These are phyloP conservation scores for Opisthograptis luteolata DNA, from an alignment of 2,888 invertebrate genomes.

Conservation along the genomic window DNA sequence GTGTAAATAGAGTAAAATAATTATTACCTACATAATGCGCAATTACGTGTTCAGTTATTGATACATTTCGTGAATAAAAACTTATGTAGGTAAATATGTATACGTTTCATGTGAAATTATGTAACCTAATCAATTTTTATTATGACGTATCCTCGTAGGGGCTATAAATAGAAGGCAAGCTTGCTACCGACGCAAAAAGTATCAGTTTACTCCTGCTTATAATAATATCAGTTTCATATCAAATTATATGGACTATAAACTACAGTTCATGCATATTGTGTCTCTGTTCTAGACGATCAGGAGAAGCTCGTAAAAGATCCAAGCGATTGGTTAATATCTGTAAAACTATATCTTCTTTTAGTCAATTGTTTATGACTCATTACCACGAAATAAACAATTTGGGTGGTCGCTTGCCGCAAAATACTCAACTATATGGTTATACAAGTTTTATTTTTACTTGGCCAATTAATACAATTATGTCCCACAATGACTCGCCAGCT, in stretches of 20 bases:
- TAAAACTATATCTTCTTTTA: slow-evolving; percentile 14
- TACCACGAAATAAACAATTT: background rate
- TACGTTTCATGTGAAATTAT: no score
- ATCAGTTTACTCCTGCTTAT: slow-evolving; percentile 60
- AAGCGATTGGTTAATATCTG: slow-evolving; percentile 16
- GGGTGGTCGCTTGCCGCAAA: slow-evolving; percentile 8
- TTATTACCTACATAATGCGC: no score
- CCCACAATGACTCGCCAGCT: slow-evolving; percentile 52
- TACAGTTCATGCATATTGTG: slow-evolving; percentile 19
- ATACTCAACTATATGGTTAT: background rate
- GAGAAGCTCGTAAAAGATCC: slow-evolving; percentile 22
- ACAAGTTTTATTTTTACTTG: background rate
- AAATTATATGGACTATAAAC: slow-evolving; percentile 27
- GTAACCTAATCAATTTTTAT: slow-evolving; percentile 22
- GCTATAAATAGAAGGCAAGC: slow-evolving; percentile 32
- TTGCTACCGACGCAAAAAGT: slow-evolving; percentile 63
- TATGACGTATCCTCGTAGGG: slow-evolving; percentile 24
- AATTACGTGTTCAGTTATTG: no score
- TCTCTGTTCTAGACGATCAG: slow-evolving; percentile 20
- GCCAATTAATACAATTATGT: slow-evolving; percentile 51
- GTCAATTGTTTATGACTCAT: background rate
- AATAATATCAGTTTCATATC: slow-evolving; percentile 63
- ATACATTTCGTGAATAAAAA: no score
- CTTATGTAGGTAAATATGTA: no score
- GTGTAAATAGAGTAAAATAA: no score